Conservation (phyloP, 2,797 vertebrate genomes). For the Sardinella longiceps region DNA sequence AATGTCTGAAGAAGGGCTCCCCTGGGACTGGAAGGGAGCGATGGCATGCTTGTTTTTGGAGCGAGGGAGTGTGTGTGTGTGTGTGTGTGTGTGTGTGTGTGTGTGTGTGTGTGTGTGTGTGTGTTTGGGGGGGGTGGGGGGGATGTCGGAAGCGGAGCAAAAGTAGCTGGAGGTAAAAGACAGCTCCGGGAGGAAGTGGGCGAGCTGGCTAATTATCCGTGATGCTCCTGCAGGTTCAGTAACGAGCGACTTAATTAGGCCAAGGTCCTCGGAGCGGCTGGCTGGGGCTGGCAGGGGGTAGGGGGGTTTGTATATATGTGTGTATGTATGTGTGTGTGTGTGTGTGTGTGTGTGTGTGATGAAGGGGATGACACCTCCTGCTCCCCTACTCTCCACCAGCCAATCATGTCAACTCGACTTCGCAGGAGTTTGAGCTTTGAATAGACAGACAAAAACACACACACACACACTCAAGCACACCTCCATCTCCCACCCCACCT, state of each 20-base stretch:
- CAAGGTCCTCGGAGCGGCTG: conserved; percentile 46
- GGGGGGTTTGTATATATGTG: background rate
- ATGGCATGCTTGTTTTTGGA: conserved; percentile 69
- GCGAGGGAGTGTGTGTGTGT: conserved; percentile 53
- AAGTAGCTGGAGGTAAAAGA: conserved; percentile 64
- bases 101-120: conserved; percentile 26
- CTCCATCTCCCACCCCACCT: background rate
- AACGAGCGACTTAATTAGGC: conserved; percentile 66
- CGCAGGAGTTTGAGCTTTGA: background rate
- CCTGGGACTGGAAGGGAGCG: conserved; percentile 62
- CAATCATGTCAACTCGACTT: conserved; percentile 33
- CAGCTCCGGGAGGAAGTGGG: conserved; percentile 55
- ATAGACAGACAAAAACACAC: background rate
- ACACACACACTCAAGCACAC: background rate
- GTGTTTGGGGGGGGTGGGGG: conserved; percentile 33
- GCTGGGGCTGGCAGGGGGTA: background rate
- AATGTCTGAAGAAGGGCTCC: conserved; percentile 60
- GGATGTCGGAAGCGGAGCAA: conserved; percentile 43
- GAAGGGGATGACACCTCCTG: conserved; percentile 17
- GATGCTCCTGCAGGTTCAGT: conserved; percentile 54
- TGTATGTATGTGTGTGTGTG: background rate
- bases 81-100: conserved; percentile 28
- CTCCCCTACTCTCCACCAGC: conserved; percentile 11
- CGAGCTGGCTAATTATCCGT: conserved; percentile 65
- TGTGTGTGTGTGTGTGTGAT: background rate